Percentiles rank a stretch among this genome's conserved stretches.
These are phyloP conservation scores for Myodes glareolus DNA, from an alignment of 2,113 vertebrate species.

Conservation along the genomic window DNA sequence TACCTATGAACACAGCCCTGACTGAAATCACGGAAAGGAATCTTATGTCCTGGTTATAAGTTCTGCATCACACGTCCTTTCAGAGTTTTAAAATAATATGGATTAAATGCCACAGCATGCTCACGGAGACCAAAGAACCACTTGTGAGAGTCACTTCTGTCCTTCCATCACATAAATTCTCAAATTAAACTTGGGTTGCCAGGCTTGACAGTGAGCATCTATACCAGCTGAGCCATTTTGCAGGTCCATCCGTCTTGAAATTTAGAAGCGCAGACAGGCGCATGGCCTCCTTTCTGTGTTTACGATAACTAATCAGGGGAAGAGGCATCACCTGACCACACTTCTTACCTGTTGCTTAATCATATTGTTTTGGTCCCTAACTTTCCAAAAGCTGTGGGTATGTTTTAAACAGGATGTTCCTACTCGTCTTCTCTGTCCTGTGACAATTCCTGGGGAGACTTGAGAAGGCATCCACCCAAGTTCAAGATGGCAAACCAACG, in stretches of 20 bases:
- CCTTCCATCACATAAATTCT: neutral
- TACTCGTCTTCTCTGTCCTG: neutral
- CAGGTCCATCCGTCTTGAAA: neutral
- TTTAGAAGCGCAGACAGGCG: neutral
- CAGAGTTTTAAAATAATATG: neutral
- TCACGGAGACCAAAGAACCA: neutral
- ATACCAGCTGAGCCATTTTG: neutral
- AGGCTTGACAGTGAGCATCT: neutral
- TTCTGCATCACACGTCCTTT: neutral
- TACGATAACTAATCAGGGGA: neutral
- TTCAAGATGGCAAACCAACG: neutral
- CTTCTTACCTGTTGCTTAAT: neutral
- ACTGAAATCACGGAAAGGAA: neutral
- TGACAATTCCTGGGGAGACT: neutral
- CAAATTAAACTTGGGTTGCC: too few species aligned
- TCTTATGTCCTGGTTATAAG: accelerated
- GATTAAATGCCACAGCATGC: neutral
- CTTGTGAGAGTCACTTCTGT: neutral
- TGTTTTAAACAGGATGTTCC: neutral
- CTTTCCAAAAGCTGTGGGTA: neutral
- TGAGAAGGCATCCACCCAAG: neutral
- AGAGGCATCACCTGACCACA: neutral
- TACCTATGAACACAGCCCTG: neutral
- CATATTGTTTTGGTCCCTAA: neutral
- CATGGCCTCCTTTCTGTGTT: neutral